These are phyloP conservation scores for Acrossocheilus fasciatus DNA, from an alignment of 2,797 vertebrate species.

Conservation along the genomic window DNA sequence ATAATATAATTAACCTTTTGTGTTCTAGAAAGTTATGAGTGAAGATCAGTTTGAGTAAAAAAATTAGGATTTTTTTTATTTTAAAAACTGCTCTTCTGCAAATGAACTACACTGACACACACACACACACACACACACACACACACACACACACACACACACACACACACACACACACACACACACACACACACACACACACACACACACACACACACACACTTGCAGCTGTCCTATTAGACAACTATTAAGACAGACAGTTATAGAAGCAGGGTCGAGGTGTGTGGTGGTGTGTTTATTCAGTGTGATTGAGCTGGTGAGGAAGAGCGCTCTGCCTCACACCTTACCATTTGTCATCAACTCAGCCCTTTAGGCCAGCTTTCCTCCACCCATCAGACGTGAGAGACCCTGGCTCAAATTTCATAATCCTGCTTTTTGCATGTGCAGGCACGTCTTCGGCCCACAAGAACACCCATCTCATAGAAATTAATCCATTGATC, in stretches of 20 bases:
- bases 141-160: background rate
- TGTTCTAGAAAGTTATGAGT: background rate
- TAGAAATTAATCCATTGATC: conserved; percentile 83
- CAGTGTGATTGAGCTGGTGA: conserved; percentile 74
- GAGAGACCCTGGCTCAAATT: conserved; percentile 67
- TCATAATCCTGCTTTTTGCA: conserved; percentile 81
- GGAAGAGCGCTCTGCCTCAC: conserved; percentile 64
- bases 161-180: background rate
- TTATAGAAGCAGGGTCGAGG: conserved; percentile 3
- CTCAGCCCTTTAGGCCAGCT: conserved; percentile 63
- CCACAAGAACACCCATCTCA: conserved; percentile 72
- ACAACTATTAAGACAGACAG: conserved; percentile 18
- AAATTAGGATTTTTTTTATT: background rate
- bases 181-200: background rate
- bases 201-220: background rate
- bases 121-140: background rate
- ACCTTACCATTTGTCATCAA: conserved; percentile 72
- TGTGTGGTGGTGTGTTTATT: conserved; percentile 72
- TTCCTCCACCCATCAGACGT: conserved; percentile 55
- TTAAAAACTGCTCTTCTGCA: background rate
- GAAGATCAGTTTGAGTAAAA: too few relatives aligned
- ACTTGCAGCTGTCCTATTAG: conserved; percentile 20
- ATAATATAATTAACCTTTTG: too few relatives aligned
- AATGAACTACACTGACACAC: background rate
- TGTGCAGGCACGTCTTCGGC: conserved; percentile 76